A percentile compares a stretch with the other conserved stretches of the same genome.
Evolutionary conservation across 2,113 vertebrate genomes (phyloP).

Genomic region (Elachura formosa): DNA sequence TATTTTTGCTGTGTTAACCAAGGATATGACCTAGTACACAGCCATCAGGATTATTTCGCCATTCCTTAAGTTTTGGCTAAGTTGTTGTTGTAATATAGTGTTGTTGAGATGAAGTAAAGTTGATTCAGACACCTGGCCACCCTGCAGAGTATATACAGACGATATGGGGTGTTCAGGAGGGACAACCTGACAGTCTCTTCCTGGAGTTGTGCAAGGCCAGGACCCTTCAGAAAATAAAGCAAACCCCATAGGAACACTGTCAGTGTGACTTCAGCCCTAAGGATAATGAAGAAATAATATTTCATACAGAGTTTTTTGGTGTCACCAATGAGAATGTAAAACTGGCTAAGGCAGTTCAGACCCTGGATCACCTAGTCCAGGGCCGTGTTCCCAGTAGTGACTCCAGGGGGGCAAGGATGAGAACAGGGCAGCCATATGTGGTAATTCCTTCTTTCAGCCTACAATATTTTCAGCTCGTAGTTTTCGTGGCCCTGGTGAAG

Average conservation of each 20-base stretch:
- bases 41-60: not conserved
- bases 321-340: not conserved
- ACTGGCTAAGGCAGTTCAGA: not conserved
- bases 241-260: not conserved
- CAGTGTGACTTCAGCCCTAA: not conserved
- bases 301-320: not conserved
- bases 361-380: too few species aligned
- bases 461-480: not conserved
- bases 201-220: not conserved
- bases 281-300: not conserved
- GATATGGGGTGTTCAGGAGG: not conserved
- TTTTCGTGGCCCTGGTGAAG: not conserved
- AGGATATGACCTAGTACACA: not conserved
- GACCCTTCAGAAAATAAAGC: not conserved
- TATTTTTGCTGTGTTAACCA: not conserved
- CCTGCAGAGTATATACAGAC: not conserved
- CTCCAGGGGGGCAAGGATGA: not conserved
- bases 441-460: not conserved
- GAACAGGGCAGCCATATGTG: not conserved
- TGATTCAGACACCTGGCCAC: not conserved
- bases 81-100: not conserved
- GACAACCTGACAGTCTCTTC: not conserved
- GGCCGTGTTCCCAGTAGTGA: not conserved
- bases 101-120: not conserved
- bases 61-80: not conserved